Base-by-base conservation (phyloP, 2,797 vertebrate species). In the Sebastes glaucus region DNA sequence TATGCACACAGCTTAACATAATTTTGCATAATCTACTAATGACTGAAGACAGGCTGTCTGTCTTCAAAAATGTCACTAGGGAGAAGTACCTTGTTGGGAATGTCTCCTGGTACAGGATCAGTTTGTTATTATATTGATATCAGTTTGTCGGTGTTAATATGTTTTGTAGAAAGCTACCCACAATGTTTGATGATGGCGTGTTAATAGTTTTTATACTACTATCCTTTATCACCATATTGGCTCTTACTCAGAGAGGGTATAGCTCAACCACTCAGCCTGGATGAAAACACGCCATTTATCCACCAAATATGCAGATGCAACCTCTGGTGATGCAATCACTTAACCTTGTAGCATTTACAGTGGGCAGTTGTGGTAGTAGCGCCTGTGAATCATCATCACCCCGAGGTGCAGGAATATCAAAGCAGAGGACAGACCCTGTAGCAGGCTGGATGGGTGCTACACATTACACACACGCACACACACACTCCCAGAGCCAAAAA, bases 1-100 rank as follows among this genome's bases (percentile, higher is more conserved):
- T 73, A 23, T 73, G 63, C n/a, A 3, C 42, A 52, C 22, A 56
- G 32, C 56, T 67, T 59, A 74, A 68, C 25, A 56, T 62, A 69
- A 68, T 67, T 67, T 69, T 22, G 23, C 59, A 68, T 80, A 80
- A 60, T 67, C 8, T 20, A 53, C 20, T 74, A 56, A 59, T 59
- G 14, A 59, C 13, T 32, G 27, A 49, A 59, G 49, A 55, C 2
- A n/a, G n/a, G 14, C 20, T 62, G 27, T 42, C 32, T 63, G 33
- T 64, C 59, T 57, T 49, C 6, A 55, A 32, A 42, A 71, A 70
- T 23, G 11, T 22, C n/a, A 35, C 60, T 22, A 18, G 63, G 11
- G 42, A 49, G 46, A 49, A 20, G 7, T 42, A 42, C 22, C 33
- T 25, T 28, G 23, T 46, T 20, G 33, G 8, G 18, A 59, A 65